Percentiles rank a stretch among this genome's conserved stretches.
Evolutionary conservation across 2,797 vertebrate species (phyloP).

Genomic region (Cetoscarus ocellatus): DNA sequence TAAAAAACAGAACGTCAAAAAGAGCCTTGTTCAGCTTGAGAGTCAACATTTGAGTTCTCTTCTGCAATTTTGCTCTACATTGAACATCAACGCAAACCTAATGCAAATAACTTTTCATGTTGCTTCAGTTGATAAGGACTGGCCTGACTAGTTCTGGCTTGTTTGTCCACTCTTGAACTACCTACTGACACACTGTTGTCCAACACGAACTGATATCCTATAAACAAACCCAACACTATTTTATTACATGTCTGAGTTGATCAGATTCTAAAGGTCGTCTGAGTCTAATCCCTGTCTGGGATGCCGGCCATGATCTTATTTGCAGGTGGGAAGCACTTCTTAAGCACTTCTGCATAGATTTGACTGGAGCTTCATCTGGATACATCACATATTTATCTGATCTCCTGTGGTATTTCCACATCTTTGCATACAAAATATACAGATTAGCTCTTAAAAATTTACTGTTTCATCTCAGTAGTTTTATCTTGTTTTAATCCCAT

Average conservation of each 20-base stretch:
- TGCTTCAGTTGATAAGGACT: background rate
- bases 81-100: slow-evolving; percentile 7
- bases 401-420: slow-evolving; percentile 1
- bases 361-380: background rate
- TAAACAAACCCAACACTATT: background rate
- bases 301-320: slow-evolving; percentile 21
- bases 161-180: background rate
- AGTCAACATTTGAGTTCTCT: background rate
- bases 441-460: background rate
- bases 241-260: slow-evolving; percentile 5
- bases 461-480: background rate
- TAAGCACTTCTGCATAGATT: background rate
- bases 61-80: background rate
- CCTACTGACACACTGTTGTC: background rate
- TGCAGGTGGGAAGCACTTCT: slow-evolving; percentile 10
- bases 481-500: background rate
- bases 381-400: background rate
- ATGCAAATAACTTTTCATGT: slow-evolving; percentile 16
- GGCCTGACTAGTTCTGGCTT: background rate
- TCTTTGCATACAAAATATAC: background rate
- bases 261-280: slow-evolving; percentile 11
- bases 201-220: background rate
- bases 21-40: too few relatives aligned
- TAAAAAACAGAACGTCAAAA: too few relatives aligned
- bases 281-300: slow-evolving; percentile 7